Evolutionary conservation across 2,888 invertebrate species (phyloP), one percentile per base, ranked within the genome.

Genomic region (Oligia latruncula): DNA sequence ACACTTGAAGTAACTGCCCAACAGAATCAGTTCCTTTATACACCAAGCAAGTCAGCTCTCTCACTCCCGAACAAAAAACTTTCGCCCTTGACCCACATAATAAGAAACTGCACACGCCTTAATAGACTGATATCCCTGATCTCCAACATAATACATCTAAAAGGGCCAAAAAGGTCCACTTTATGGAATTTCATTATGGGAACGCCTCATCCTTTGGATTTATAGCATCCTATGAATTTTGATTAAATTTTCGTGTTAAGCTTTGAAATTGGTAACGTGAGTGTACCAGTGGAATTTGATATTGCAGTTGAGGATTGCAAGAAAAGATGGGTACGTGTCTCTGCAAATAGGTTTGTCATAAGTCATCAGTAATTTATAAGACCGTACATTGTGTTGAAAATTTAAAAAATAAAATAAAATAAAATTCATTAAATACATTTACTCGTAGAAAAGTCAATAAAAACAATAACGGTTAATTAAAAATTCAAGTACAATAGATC

Each of bases 121-220:
- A 87, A 85, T 87, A 83, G 68, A 85, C 85, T 77, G 80, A 80
- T 74, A 77, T 55, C 79, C 66, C 66, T 73, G 78, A 85, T 86
- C 78, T 76, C 23, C 17, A 55, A 23, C 78, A 83, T 83, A 87
- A 89, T 85, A 83, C 85, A 43, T 77, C 84, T 77, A 29, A 68
- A 78, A 83, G 88, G 85, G 70, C 83, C 82, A 80, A 88, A 89
- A 89, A 88, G 89, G 89, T 89, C 87, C 81, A 82, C 64, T 77
- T 80, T 87, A 89, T 89, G 87, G 90, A 87, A 89, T 89, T 88
- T 89, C 88, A 89, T 89, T 89, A 89, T 84, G 65, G 81, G 64
- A 11, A 70, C 72, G 88, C 79, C 76, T 84, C 82, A 89, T 86
- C 84, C 52, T 73, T 68, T 80, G 84, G 88, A 89, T 89, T 89